Evolutionary conservation across 2,888 invertebrate genomes (phyloP).

Genomic region (Agrotis ipsilon): DNA sequence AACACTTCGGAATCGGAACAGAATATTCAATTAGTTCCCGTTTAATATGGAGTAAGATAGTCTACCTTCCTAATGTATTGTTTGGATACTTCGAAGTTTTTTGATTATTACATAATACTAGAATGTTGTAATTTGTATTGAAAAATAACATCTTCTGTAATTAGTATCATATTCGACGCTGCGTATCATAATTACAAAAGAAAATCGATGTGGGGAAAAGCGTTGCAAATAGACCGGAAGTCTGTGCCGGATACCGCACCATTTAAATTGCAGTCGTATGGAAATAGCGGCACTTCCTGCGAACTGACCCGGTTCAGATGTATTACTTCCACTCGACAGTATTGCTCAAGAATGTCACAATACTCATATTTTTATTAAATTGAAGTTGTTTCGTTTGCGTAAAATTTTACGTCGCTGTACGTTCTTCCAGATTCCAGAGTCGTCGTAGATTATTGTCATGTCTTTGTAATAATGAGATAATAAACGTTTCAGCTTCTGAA

Average conservation of each 20-base stretch:
- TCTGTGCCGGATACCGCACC: conserved; percentile 78
- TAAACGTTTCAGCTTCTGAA: background rate
- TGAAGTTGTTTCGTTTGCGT: conserved; percentile 6
- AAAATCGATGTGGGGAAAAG: conserved; percentile 68
- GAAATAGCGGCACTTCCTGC: conserved; percentile 82
- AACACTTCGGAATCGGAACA: conserved; percentile 59
- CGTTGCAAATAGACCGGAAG: conserved; percentile 75
- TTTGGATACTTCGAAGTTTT: background rate
- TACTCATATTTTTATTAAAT: conserved; percentile 31
- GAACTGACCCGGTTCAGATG: conserved; percentile 72
- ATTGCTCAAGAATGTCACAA: conserved; percentile 56
- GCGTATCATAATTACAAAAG: conserved; percentile 53
- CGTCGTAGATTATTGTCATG: background rate
- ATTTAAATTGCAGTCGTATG: conserved; percentile 84
- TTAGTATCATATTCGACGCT: background rate
- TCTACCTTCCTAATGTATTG: conserved; percentile 4
- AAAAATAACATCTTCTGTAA: background rate
- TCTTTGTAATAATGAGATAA: background rate
- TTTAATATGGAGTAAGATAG: conserved; percentile 17
- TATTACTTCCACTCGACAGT: conserved; percentile 59
- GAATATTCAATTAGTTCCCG: conserved; percentile 60
- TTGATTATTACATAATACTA: background rate
- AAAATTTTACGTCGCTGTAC: conserved; percentile 3
- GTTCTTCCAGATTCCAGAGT: conserved; percentile 14
- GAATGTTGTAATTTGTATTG: too few relatives aligned